Percentiles rank a stretch among this genome's conserved stretches.
phyloP scores from a whole-genome alignment of 1,140 invertebrate species.

The Caenorhabditis latens region DNA sequence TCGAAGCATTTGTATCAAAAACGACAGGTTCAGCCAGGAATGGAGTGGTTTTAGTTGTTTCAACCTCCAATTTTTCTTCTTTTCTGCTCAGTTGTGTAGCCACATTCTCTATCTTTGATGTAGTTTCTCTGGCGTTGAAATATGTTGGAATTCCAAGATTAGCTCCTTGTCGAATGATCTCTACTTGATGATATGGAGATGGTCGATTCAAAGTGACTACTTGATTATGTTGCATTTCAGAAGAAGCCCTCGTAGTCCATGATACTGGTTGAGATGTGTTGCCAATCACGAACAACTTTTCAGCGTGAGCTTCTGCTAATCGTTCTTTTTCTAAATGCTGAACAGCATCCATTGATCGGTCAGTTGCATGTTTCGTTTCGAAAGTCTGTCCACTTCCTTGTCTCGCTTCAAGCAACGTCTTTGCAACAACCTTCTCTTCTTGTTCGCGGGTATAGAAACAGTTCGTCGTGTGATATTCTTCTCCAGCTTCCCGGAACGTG shows the following conservation, averaged over 20 bases:
- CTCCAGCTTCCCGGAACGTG: slow-evolving; percentile 56
- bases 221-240: slow-evolving; percentile 22
- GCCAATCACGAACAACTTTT: slow-evolving; percentile 45
- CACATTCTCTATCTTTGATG: slow-evolving; percentile 52
- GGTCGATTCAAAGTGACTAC: slow-evolving; percentile 15
- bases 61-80: slow-evolving; percentile 28
- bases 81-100: slow-evolving; percentile 57
- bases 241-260: neutral
- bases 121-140: slow-evolving; percentile 48
- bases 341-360: neutral
- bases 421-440: slow-evolving; percentile 3
- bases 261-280: neutral
- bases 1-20: slow-evolving; percentile 41
- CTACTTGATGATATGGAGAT: slow-evolving; percentile 37
- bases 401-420: slow-evolving; percentile 40
- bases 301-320: slow-evolving; percentile 26
- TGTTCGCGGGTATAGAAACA: slow-evolving; percentile 52
- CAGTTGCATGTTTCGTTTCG: slow-evolving; percentile 53
- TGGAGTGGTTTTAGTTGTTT: neutral
- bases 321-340: slow-evolving; percentile 18
- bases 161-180: slow-evolving; percentile 12
- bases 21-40: slow-evolving; percentile 34
- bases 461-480: slow-evolving; percentile 57
- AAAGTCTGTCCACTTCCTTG: slow-evolving; percentile 54
- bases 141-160: slow-evolving; percentile 38